These are phyloP conservation scores for Copidosoma floridanum DNA, from an alignment of 1,140 invertebrate species.

Conservation along the genomic window DNA sequence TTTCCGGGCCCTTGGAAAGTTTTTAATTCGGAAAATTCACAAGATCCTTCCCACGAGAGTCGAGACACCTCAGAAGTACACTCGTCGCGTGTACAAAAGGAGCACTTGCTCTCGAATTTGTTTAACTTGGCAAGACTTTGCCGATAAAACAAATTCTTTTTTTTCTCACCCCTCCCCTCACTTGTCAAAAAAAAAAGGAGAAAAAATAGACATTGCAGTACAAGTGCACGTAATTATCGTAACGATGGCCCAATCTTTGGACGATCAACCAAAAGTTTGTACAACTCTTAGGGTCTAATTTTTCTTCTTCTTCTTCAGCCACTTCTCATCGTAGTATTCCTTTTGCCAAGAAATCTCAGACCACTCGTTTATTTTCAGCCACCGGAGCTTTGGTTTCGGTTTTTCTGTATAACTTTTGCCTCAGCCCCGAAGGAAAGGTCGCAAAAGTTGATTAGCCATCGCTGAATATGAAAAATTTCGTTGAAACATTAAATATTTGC, in stretches of 20 bases:
- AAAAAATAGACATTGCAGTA: background rate
- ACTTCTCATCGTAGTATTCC: background rate
- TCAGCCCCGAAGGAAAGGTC: too few relatives aligned
- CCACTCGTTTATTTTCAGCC: background rate
- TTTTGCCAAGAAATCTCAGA: background rate
- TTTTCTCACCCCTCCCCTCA: background rate
- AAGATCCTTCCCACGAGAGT: background rate
- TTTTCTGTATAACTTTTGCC: too few relatives aligned
- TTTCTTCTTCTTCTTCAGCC: too few relatives aligned
- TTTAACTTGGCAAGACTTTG: constrained; percentile 1
- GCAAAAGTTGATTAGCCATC: background rate
- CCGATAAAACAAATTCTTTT: background rate
- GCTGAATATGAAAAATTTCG: background rate
- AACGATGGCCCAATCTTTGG: background rate
- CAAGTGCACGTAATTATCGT: background rate
- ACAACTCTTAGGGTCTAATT: too few relatives aligned
- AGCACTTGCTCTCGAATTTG: background rate
- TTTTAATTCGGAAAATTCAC: background rate
- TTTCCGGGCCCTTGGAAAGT: background rate
- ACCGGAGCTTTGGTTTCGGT: too few relatives aligned
- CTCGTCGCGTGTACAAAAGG: background rate
- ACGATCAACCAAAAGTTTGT: constrained; percentile 3
- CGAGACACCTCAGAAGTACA: background rate
- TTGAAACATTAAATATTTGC: constrained; percentile 5
- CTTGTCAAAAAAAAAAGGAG: background rate